Base-by-base conservation (phyloP, 2,888 invertebrate species). In the Lottia scabra region DNA sequence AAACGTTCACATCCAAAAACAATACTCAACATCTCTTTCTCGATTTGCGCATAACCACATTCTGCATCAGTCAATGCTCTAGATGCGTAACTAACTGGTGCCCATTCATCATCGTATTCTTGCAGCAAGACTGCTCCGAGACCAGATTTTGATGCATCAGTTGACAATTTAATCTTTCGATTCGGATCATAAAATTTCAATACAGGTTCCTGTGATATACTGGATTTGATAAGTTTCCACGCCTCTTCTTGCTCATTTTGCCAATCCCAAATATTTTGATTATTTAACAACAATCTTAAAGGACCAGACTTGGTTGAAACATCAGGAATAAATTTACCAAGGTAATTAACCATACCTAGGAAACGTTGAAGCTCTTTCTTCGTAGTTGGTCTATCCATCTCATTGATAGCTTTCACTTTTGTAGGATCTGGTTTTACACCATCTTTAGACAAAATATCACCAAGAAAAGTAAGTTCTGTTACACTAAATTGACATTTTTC, bases 11-110 rank as follows among this genome's bases (percentile, higher is more conserved):
- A 46, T 13, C 48, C 48, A 3, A 10, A 23, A 23, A 71, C 12
- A 4, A 26, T 23, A 26, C 68, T 38, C 23, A 68, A 48, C 38
- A 73, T 19, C 15, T 63, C 16, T 13, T 68, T 48, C 5, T 67
- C 65, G 23, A 65, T 68, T 19, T 80, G 79, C 4, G 80, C 78
- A 78, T 76, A 82, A 19, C 76, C 76, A 38, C 69, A 56, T 68
- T 81, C 77, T 12, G 76, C 68, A 13, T 62, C 15, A 26, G 71
- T 74, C 19, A 82, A 66, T 8, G 75, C 68, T 6, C 78, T 45
- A 19, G 75, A 78, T 6, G 80, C 79, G 63, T 72, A 80, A 65
- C 79, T 75, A 5, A 78, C 64, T 0, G 79, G 78, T 27, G 68
- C 65, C 1, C 77, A 75, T 10, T 79, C 70, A 56, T 81, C n/a